These are phyloP conservation scores for Sericinus montela DNA, from an alignment of 2,888 invertebrate genomes.

Conservation along the genomic window DNA sequence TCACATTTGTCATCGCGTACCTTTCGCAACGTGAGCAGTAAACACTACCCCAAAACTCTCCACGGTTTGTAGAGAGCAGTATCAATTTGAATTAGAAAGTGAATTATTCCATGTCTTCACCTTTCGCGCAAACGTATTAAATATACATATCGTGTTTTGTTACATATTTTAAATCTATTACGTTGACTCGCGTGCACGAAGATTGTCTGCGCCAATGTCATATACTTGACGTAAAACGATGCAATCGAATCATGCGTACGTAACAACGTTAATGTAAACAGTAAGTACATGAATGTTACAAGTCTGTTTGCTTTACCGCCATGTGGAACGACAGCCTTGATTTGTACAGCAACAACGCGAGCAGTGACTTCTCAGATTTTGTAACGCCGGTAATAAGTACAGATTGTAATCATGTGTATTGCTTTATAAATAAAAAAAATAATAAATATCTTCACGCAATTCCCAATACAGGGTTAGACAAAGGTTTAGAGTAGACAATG, in stretches of 20 bases:
- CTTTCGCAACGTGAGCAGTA: slow-evolving; percentile 13
- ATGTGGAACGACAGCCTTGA: slow-evolving; percentile 1
- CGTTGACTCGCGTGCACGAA: not conserved
- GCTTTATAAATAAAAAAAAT: too few species aligned
- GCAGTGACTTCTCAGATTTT: slow-evolving; percentile 1
- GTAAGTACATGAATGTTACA: slow-evolving; percentile 1
- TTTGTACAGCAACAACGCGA: not conserved
- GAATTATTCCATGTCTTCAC: slow-evolving; percentile 47
- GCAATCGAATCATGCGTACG: slow-evolving; percentile 4
- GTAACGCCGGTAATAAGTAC: not conserved
- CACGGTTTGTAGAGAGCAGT: slow-evolving; percentile 71
- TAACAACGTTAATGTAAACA: slow-evolving; percentile 3
- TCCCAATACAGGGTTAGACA: too few species aligned
- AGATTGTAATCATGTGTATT: not conserved
- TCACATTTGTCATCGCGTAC: slow-evolving; percentile 24
- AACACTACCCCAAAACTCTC: slow-evolving; percentile 20
- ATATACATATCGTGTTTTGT: not conserved
- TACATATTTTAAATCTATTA: not conserved
- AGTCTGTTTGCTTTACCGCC: not conserved
- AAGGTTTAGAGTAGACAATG: too few species aligned
- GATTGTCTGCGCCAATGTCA: not conserved
- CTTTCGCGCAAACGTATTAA: slow-evolving; percentile 28
- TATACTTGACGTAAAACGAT: slow-evolving; percentile 3
- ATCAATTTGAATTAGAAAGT: slow-evolving; percentile 76
- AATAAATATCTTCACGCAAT: too few species aligned